A percentile compares a stretch with the other conserved stretches of the same genome.
These are phyloP conservation scores for Cyanoliseus patagonus DNA, from an alignment of 2,113 vertebrate genomes.

Conservation along the genomic window DNA sequence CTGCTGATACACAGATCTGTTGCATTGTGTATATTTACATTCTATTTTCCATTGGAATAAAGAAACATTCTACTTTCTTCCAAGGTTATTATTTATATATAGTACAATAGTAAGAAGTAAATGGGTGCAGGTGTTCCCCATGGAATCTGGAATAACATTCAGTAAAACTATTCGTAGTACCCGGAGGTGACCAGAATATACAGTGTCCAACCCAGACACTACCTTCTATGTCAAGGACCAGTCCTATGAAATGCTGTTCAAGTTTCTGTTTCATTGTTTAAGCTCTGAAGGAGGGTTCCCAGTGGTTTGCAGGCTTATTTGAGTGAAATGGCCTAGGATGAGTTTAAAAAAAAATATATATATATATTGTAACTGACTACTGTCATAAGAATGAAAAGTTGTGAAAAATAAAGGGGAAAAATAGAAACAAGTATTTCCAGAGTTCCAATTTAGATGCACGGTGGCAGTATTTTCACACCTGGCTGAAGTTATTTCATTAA, in stretches of 20 bases:
- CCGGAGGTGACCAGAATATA: background rate
- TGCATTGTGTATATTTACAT: background rate
- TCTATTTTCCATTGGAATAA: background rate
- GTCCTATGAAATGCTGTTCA: background rate
- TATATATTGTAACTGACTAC: background rate
- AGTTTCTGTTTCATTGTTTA: background rate
- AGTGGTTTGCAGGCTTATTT: background rate
- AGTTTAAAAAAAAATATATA: background rate
- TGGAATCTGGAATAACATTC: background rate
- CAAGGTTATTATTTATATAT: background rate
- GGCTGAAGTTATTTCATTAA: background rate
- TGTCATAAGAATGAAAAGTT: background rate
- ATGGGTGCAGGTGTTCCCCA: background rate
- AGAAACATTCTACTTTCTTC: background rate
- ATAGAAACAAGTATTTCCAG: background rate
- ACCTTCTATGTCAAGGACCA: background rate
- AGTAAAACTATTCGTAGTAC: background rate
- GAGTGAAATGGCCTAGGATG: background rate
- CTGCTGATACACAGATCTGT: background rate
- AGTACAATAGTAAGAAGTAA: background rate
- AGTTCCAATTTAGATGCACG: background rate
- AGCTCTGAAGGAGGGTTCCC: background rate
- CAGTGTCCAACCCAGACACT: background rate
- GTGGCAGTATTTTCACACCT: background rate
- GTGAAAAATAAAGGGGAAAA: background rate